These are phyloP conservation scores for Hestina assimilis DNA, from an alignment of 1,140 invertebrate species.

Conservation along the genomic window DNA sequence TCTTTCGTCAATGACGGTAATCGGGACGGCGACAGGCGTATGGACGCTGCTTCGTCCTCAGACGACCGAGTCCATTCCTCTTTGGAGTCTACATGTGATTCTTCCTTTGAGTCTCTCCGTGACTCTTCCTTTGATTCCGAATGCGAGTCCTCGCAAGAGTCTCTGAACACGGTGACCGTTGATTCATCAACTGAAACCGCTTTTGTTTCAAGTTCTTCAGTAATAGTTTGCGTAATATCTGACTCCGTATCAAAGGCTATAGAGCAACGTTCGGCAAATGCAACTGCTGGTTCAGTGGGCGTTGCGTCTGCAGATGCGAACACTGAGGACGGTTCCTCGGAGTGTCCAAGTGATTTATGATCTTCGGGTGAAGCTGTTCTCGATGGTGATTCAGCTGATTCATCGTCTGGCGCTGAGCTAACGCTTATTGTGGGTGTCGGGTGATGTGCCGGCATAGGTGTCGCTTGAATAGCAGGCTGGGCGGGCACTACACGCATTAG, in stretches of 20 bases:
- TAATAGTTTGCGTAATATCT: constrained; percentile 8
- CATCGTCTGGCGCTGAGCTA: constrained; percentile 83
- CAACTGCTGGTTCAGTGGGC: constrained; percentile 42
- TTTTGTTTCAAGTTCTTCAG: constrained; percentile 18
- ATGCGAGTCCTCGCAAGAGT: constrained; percentile 13
- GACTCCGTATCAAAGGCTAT: constrained; percentile 9
- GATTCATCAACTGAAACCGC: constrained; percentile 15
- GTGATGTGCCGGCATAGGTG: constrained; percentile 43
- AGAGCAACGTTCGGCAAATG: constrained; percentile 9
- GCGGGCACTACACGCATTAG: constrained; percentile 42
- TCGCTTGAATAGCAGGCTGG: constrained; percentile 9
- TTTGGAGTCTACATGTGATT: constrained; percentile 34
- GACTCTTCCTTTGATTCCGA: constrained; percentile 14
- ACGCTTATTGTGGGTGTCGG: constrained; percentile 85
- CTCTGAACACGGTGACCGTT: constrained; percentile 6
- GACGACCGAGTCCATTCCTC: constrained; percentile 35
- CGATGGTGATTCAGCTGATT: constrained; percentile 61
- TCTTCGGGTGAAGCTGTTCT: constrained; percentile 49
- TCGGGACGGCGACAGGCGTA: constrained; percentile 44
- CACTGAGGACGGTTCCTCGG: constrained; percentile 63
- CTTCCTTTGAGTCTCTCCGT: constrained; percentile 10
- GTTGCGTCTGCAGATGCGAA: constrained; percentile 60
- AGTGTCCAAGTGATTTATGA: constrained; percentile 48
- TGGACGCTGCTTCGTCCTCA: constrained; percentile 39
- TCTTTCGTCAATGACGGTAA: constrained; percentile 51